Conservation (phyloP, 2,888 invertebrate genomes). For the Tipula lateralis region DNA sequence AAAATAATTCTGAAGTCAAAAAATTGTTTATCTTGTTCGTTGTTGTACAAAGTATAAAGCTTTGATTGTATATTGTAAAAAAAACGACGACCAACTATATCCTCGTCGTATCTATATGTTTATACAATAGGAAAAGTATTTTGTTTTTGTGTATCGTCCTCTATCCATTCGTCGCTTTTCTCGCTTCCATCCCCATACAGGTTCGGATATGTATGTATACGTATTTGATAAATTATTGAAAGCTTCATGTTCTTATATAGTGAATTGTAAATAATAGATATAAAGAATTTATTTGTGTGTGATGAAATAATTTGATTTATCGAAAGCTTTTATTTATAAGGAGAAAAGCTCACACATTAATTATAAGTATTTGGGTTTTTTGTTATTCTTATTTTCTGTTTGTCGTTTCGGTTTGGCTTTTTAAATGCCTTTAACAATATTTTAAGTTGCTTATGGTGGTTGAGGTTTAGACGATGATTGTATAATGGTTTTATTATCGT, state of each 20-base stretch:
- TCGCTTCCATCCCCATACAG: not conserved
- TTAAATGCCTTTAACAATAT: not conserved
- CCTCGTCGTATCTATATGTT: not conserved
- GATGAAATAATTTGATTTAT: slow-evolving; percentile 19
- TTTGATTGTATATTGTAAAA: not conserved
- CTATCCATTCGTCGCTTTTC: not conserved
- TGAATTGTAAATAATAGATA: not conserved
- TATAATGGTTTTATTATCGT: no score
- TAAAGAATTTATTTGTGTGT: not conserved
- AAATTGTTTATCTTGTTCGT: not conserved
- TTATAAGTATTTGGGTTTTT: not conserved
- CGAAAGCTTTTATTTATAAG: not conserved
- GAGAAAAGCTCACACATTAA: not conserved
- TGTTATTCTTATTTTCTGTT: not conserved
- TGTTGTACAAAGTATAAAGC: not conserved
- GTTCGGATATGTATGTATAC: not conserved
- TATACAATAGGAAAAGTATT: not conserved
- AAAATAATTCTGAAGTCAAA: not conserved
- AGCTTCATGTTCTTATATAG: not conserved
- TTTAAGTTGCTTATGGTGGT: not conserved
- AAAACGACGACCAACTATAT: no score
- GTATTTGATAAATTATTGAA: not conserved
- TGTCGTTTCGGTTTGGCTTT: not conserved
- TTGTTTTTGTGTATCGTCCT: not conserved
- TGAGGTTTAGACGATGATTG: not conserved